Conservation (phyloP, 2,113 vertebrate species). For the Trochalopteron elliotii region DNA sequence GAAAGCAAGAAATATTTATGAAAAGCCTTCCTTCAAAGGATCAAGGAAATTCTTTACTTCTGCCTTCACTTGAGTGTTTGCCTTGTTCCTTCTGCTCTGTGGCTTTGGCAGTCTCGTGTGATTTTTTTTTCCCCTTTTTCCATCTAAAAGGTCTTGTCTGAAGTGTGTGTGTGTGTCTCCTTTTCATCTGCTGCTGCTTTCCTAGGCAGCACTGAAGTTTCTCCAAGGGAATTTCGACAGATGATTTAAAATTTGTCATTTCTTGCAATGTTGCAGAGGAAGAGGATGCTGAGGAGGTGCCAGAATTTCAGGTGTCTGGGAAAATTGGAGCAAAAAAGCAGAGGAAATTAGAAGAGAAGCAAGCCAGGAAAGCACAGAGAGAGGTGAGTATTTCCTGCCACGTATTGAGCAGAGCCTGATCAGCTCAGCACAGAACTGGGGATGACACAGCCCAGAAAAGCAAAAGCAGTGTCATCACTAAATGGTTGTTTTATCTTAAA, state of each 20-base stretch:
- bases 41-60: neutral
- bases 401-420: neutral
- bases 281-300: conserved; percentile 70
- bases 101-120: neutral
- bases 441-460: neutral
- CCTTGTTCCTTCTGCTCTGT: neutral
- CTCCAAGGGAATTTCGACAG: neutral
- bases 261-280: conserved; percentile 10
- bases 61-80: neutral
- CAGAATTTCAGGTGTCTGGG: conserved; percentile 73
- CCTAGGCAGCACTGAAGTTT: neutral
- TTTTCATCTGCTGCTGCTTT: conserved; percentile 11
- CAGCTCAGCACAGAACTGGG: neutral
- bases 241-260: neutral
- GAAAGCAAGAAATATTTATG: neutral
- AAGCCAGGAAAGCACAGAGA: conserved; percentile 90
- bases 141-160: neutral
- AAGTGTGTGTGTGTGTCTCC: neutral
- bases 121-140: neutral
- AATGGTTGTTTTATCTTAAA: neutral
- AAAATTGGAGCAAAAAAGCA: conserved; percentile 96
- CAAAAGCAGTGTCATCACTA: neutral
- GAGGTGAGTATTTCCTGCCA: conserved; percentile 80
- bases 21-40: neutral
- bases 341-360: conserved; percentile 95